Percentiles rank a stretch among this genome's conserved stretches.
Evolutionary conservation across 1,140 invertebrate species (phyloP).

Genomic region (Rhyzopertha dominica): DNA sequence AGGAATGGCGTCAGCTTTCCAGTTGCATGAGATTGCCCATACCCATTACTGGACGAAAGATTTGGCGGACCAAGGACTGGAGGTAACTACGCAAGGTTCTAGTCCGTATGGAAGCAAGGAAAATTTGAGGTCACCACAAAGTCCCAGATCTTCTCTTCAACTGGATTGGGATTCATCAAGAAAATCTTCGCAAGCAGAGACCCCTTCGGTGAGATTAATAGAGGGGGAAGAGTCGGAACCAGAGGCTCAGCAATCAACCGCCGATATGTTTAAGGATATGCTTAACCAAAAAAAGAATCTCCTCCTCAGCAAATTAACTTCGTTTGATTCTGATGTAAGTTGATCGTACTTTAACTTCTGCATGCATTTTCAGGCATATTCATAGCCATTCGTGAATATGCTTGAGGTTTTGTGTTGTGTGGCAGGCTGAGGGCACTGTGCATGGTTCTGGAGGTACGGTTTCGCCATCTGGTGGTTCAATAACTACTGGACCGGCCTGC

Average conservation of each 20-base stretch:
- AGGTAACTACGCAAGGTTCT: conserved; percentile 34
- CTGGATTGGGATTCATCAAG: conserved; percentile 48
- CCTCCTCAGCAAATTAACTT: conserved; percentile 79
- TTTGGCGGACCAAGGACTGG: conserved; percentile 50
- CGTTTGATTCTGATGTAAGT: conserved; percentile 84
- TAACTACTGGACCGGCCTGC: conserved; percentile 72
- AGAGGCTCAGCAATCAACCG: conserved; percentile 65
- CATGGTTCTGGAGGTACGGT: conserved; percentile 54
- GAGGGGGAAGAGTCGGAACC: conserved; percentile 37
- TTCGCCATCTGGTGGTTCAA: conserved; percentile 64
- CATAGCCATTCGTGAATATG: conserved; percentile 22
- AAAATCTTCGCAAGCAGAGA: conserved; percentile 52
- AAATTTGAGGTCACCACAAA: conserved; percentile 56
- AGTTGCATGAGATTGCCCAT: conserved; percentile 95
- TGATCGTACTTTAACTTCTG: conserved; percentile 18
- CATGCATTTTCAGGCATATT: conserved; percentile 25
- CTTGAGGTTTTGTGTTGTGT: conserved; percentile 32
- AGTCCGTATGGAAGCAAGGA: not conserved
- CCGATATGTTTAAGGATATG: conserved; percentile 84
- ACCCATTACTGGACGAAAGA: conserved; percentile 98
- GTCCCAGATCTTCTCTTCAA: conserved; percentile 52
- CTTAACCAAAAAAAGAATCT: conserved; percentile 82
- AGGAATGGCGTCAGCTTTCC: conserved; percentile 96
- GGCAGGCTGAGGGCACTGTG: conserved; percentile 54
- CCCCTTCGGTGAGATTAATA: conserved; percentile 49